Evolutionary conservation across 2,888 invertebrate genomes (phyloP), one percentile per base, ranked within the genome.

Genomic region (Papilio gigon): DNA sequence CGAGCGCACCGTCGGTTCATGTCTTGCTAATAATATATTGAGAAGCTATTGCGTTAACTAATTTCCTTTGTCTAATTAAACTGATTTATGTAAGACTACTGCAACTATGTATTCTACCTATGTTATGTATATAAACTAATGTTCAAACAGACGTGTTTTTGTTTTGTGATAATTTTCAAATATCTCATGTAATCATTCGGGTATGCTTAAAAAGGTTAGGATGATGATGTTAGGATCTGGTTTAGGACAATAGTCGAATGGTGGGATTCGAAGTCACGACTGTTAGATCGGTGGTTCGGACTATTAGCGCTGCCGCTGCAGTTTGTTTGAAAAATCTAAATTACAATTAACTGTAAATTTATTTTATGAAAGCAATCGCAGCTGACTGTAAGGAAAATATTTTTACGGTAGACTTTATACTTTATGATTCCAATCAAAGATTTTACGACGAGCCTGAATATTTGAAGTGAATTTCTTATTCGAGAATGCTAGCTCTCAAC

Each of bases 381-480:
- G 17, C 17, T 56, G 14, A 50, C 22, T 47, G 53, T 56, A 17
- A 25, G 53, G 17, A 56, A 56, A 56, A 17, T 30, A 30, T 30
- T 56, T 56, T 56, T 30, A 56, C 30, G 53, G 6, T 17, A 30
- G 9, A 56, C 30, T 56, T 53, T 30, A 56, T 17, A 56, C 30
- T 56, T 53, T 30, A 56, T 17, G 53, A 56, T 30, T 9, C 53
- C 30, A 56, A 56, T 56, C 53, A 56, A 30, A 56, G 8, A 30
- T 30, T 53, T 56, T 56, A 56, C 30, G 53, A 53, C 53, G 53
- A 30, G 14, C 17, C 30, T 30, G 53, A 56, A 56, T 56, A 56
- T 56, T 56, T 30, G 17, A 56, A 56, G 30, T 56, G n/a, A 30
- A 56, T 56, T 56, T 56, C 53, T 56, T 56, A 56, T 56, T 30